A percentile compares a stretch with the other conserved stretches of the same genome.
phyloP scores from a whole-genome alignment of 2,113 vertebrate genomes.

The Aspidoscelis tigris region DNA sequence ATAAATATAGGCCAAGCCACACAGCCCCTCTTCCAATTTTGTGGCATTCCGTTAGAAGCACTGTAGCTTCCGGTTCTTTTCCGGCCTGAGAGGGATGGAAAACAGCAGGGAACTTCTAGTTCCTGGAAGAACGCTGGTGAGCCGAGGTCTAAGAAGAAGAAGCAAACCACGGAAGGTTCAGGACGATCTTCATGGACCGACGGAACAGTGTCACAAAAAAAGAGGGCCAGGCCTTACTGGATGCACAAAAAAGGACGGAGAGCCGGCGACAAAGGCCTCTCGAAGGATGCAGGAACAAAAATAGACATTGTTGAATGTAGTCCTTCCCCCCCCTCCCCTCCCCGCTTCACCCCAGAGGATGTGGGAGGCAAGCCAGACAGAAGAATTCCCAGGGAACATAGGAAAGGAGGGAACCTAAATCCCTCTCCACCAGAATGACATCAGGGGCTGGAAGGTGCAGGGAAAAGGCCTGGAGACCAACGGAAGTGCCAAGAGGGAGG shows the following conservation, averaged over 20 bases:
- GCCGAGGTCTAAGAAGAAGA: not conserved
- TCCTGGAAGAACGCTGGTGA: slow-evolving; percentile 35
- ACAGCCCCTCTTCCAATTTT: not conserved
- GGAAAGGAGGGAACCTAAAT: not conserved
- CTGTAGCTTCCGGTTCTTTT: too few relatives aligned
- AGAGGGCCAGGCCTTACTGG: slow-evolving; percentile 11
- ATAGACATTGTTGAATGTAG: slow-evolving; percentile 32
- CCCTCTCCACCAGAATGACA: slow-evolving; percentile 17
- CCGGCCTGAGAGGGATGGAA: not conserved
- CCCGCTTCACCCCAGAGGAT: slow-evolving; percentile 26
- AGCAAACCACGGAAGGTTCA: not conserved
- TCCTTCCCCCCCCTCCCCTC: slow-evolving; percentile 40
- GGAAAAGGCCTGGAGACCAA: not conserved
- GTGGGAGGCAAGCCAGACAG: slow-evolving; percentile 51
- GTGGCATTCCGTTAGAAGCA: not conserved
- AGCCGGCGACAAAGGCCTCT: slow-evolving; percentile 24
- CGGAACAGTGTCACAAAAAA: slow-evolving; percentile 39
- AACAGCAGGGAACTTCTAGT: not conserved
- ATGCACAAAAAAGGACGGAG: slow-evolving; percentile 38
- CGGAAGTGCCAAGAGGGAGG: not conserved
- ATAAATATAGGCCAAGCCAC: not conserved
- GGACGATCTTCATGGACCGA: slow-evolving; percentile 26
- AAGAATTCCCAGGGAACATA: slow-evolving; percentile 46
- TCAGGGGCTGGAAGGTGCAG: not conserved
- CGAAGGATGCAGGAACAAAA: slow-evolving; percentile 41